Conservation (phyloP, 2,113 vertebrate genomes). For the Lampris megalopsis region DNA sequence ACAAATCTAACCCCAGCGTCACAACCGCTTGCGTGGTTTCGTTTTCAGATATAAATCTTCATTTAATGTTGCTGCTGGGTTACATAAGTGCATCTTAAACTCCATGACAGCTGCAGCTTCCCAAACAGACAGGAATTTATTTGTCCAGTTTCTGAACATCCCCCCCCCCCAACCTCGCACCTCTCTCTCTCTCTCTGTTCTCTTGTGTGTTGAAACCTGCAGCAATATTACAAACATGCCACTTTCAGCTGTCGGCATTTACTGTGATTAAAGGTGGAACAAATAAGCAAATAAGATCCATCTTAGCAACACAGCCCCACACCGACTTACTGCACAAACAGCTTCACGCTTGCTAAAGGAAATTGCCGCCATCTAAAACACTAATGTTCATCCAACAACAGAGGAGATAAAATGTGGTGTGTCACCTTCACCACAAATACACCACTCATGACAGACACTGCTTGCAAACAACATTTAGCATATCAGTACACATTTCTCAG, state of each 20-base stretch:
- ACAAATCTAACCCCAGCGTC: conserved; percentile 34
- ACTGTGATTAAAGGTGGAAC: conserved; percentile 1
- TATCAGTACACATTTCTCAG: conserved; percentile 6
- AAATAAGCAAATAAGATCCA: conserved; percentile 35
- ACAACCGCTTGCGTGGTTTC: conserved; percentile 33
- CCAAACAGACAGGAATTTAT: conserved; percentile 75
- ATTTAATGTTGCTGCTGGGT: conserved; percentile 55
- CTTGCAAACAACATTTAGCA: conserved; percentile 46
- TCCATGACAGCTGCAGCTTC: conserved; percentile 61
- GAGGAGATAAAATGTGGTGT: conserved; percentile 46
- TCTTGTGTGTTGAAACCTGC: conserved; percentile 2
- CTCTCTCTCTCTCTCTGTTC: conserved; percentile 20
- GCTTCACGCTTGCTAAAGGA: conserved; percentile 23
- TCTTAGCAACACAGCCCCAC: too few species aligned
- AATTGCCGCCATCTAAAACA: conserved; percentile 34
- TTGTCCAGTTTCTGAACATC: conserved; percentile 58
- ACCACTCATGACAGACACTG: conserved; percentile 8
- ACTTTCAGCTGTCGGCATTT: background rate
- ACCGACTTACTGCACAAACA: background rate
- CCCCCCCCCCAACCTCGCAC: background rate
- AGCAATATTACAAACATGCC: conserved; percentile 21
- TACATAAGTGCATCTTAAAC: conserved; percentile 60
- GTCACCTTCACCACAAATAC: conserved; percentile 18
- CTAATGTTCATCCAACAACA: conserved; percentile 45
- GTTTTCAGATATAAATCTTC: conserved; percentile 61